phyloP scores from a whole-genome alignment of 2,113 vertebrate species.

The Rousettus leschenaultii region DNA sequence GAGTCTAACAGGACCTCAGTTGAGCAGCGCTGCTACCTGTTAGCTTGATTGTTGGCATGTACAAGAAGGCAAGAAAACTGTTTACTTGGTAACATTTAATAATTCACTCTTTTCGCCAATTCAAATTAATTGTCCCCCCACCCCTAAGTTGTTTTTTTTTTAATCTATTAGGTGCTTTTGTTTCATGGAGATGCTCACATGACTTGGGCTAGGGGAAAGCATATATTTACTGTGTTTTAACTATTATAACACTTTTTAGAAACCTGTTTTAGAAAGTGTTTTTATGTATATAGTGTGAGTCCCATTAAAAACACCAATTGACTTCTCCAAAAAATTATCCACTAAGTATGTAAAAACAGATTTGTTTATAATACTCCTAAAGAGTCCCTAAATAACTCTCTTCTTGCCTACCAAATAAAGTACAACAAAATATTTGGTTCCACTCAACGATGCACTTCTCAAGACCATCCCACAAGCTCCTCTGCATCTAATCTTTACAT shows the following conservation, averaged over 20 bases:
- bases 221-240: background rate
- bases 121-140: background rate
- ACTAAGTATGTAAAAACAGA: background rate
- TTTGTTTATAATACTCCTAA: background rate
- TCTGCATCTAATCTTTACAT: background rate
- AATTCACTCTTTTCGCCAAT: background rate
- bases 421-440: accelerated
- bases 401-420: background rate
- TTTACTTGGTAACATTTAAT: conserved; percentile 8
- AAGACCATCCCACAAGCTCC: background rate
- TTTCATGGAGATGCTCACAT: background rate
- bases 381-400: background rate
- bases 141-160: background rate
- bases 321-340: background rate
- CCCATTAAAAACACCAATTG: background rate
- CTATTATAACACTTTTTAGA: background rate
- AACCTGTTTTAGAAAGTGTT: background rate
- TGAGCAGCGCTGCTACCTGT: background rate
- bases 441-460: accelerated
- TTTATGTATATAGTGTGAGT: background rate
- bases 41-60: background rate
- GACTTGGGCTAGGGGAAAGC: background rate
- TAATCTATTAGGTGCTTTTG: background rate
- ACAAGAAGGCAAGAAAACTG: background rate
- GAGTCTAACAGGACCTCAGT: conserved; percentile 19